Conservation (phyloP, 2,113 vertebrate genomes). For the Brachyhypopomus occidentalis region DNA sequence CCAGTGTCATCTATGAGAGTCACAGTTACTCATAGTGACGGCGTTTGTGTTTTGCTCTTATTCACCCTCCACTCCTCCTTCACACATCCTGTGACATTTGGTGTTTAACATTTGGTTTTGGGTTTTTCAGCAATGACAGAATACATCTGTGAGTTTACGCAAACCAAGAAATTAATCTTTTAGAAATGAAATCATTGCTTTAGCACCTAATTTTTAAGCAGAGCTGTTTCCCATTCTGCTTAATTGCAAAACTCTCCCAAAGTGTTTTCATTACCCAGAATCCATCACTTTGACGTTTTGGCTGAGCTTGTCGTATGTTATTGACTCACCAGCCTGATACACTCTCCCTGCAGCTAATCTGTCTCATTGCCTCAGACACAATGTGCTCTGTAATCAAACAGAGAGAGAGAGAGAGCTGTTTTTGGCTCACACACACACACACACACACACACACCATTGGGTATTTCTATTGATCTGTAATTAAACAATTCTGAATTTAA, state of each 20-base stretch:
- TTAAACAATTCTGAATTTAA: no score
- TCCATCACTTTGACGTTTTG: conserved; percentile 8
- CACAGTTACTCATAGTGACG: no score
- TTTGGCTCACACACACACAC: not conserved
- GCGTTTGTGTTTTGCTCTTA: not conserved
- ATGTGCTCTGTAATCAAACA: conserved; percentile 4
- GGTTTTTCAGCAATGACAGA: not conserved
- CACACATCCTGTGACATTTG: not conserved
- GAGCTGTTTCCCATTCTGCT: not conserved
- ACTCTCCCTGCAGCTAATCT: conserved; percentile 19
- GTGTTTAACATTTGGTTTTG: conserved; percentile 19
- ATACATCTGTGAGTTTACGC: conserved; percentile 8
- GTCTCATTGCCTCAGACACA: conserved; percentile 35
- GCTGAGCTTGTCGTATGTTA: conserved; percentile 20
- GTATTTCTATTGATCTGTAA: no score
- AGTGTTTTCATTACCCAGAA: not conserved
- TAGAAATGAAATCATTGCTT: conserved; percentile 31
- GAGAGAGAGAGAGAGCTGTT: not conserved
- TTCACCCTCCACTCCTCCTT: not conserved
- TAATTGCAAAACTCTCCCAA: conserved; percentile 18
- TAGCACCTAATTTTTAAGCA: conserved; percentile 7
- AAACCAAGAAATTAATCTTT: conserved; percentile 13
- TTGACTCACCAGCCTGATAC: conserved; percentile 11
- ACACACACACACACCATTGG: not conserved
- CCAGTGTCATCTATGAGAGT: no score